A percentile compares a stretch with the other conserved stretches of the same genome.
Conservation (phyloP, 2,888 invertebrate species). For the Troglohyphantes excavatus region DNA sequence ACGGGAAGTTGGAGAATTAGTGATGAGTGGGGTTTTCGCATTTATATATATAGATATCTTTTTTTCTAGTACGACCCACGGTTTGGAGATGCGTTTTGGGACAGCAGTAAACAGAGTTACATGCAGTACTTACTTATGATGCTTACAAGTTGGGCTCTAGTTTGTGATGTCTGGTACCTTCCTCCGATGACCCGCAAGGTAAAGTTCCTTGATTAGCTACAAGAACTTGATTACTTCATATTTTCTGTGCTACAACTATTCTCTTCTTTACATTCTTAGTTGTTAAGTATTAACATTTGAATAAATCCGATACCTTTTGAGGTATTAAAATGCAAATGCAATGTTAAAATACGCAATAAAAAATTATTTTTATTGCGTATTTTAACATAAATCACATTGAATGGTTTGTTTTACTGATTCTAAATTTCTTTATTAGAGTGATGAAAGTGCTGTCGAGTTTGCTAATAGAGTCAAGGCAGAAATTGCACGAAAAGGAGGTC, state of each 20-base stretch:
- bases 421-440: constrained; percentile 83
- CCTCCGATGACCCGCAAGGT: constrained; percentile 92
- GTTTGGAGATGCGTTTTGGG: constrained; percentile 99
- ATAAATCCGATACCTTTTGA: no score
- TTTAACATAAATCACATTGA: background rate
- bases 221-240: no score
- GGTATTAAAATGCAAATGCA: no score
- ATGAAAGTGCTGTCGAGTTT: constrained; percentile 95
- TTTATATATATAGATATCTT: no score
- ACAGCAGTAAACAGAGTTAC: constrained; percentile 96
- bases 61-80: constrained; percentile 93
- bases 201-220: no score
- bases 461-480: constrained; percentile 97
- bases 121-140: constrained; percentile 96
- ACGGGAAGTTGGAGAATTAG: no score
- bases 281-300: no score
- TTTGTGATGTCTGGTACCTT: constrained; percentile 99
- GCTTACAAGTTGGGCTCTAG: constrained; percentile 99
- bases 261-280: no score
- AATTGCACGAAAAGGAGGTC: constrained; percentile 96
- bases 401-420: no score
- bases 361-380: background rate
- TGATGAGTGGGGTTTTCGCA: no score
- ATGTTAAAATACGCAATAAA: no score
- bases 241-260: no score